Evolutionary conservation across 2,797 vertebrate species (phyloP), one percentile per base, ranked within the genome.

Genomic region (Catostomus latipinnis): DNA sequence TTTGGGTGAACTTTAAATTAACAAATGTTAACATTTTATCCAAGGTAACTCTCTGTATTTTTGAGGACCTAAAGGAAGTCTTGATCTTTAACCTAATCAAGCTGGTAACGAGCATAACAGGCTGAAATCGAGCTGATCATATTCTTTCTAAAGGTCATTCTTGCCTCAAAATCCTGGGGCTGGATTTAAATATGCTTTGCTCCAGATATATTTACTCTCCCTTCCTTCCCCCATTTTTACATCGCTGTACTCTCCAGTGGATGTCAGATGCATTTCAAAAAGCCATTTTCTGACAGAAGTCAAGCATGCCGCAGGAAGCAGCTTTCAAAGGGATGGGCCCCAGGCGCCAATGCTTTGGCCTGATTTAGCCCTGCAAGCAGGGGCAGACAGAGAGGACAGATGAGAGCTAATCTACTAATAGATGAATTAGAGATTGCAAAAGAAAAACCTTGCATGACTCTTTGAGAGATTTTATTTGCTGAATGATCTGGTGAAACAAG

Each of bases 201-300:
- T 73, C 43, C 56, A 82, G 60, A 68, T 68, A 62, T 77, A 22
- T 68, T 54, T 12, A 1, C 22, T 48, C 54, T 18, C 13, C 49
- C 34, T 34, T 34, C 34, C 34, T 3, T 34, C 34, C 34, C 8
- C 66, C 65, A n/a, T 34, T 34, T 34, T 3, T 49, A 62, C 54
- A 61, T 50, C 6, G 5, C 54, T 48, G 50, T 71, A 45, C 49
- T 78, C 68, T 78, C 58, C n/a, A 22, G 60, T 65, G 61, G 74
- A 82, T 73, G 69, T 77, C 74, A 77, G 74, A 72, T 68, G 69
- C 16, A 54, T 77, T 77, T 77, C 62, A 77, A 60, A 73, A 63
- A 22, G 58, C 49, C 76, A 71, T 54, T 78, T 71, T 71, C 68
- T 78, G 76, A 78, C 58, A 78, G 68, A 62, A 63, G 58, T 58